Conservation (phyloP, 2,797 vertebrate species). For the Tangara arthus region DNA sequence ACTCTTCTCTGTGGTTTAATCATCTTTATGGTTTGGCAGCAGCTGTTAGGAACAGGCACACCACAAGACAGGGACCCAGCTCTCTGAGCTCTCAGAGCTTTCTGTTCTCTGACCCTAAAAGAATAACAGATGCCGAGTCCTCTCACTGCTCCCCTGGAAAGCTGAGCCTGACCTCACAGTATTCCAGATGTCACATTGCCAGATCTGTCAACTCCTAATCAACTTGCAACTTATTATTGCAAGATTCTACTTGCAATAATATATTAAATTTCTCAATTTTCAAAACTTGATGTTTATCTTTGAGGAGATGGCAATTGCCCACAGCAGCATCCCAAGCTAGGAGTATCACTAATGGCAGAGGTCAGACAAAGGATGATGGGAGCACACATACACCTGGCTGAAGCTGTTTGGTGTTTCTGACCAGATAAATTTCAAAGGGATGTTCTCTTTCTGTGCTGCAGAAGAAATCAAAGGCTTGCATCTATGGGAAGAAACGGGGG, state of each 20-base stretch:
- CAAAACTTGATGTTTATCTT: neutral
- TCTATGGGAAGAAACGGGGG: neutral
- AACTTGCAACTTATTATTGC: neutral
- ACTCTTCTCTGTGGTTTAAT: neutral
- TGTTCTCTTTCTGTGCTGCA: neutral
- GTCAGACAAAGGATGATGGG: neutral
- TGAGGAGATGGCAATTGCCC: neutral
- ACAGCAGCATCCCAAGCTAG: neutral
- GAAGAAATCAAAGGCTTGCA: neutral
- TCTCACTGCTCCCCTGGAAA: neutral
- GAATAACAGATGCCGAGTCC: neutral
- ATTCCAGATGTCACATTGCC: neutral
- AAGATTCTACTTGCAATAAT: neutral
- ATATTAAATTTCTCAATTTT: neutral
- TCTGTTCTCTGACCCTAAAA: neutral
- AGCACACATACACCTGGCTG: neutral
- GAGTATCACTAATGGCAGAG: neutral
- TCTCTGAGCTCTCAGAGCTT: neutral
- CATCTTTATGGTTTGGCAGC: neutral
- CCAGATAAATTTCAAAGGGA: neutral
- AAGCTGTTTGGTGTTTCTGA: neutral
- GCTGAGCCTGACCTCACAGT: neutral
- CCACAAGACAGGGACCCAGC: neutral
- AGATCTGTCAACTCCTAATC: neutral
- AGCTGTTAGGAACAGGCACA: neutral